These are phyloP conservation scores for Saccopteryx leptura DNA, from an alignment of 2,113 vertebrate species.

Conservation along the genomic window DNA sequence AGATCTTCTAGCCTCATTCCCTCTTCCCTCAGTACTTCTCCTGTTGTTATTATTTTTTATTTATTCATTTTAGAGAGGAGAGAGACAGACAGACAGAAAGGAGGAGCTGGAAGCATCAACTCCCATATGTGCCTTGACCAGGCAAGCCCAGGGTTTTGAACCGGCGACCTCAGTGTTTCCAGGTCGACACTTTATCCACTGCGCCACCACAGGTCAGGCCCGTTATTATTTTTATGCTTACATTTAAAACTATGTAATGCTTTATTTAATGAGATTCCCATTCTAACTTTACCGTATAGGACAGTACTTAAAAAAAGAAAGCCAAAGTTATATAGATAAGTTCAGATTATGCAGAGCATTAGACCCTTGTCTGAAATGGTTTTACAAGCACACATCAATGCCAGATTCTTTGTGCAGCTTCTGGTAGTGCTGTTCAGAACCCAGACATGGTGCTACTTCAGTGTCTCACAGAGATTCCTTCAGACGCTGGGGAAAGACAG, in stretches of 20 bases:
- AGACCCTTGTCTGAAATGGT: background rate
- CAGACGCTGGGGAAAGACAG: background rate
- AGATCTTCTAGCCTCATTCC: background rate
- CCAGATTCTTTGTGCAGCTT: background rate
- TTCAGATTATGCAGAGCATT: background rate
- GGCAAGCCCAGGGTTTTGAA: too few species aligned
- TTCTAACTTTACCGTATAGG: background rate
- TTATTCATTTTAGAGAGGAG: too few species aligned
- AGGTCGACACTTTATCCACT: too few species aligned
- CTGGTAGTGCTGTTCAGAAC: background rate
- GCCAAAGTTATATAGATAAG: background rate
- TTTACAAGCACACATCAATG: background rate
- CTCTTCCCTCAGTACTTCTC: background rate
- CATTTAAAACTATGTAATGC: background rate
- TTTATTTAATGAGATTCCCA: slow-evolving; percentile 4
- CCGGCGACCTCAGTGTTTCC: too few species aligned
- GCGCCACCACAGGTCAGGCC: too few species aligned
- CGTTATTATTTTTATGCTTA: background rate
- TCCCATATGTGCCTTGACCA: too few species aligned
- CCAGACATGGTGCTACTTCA: background rate
- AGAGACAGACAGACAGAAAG: too few species aligned
- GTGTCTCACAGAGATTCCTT: background rate
- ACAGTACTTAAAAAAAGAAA: slow-evolving; percentile 18
- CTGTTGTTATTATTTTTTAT: background rate
- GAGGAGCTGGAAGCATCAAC: too few species aligned